phyloP scores from a whole-genome alignment of 2,888 invertebrate genomes.

The Hipparchia semele region DNA sequence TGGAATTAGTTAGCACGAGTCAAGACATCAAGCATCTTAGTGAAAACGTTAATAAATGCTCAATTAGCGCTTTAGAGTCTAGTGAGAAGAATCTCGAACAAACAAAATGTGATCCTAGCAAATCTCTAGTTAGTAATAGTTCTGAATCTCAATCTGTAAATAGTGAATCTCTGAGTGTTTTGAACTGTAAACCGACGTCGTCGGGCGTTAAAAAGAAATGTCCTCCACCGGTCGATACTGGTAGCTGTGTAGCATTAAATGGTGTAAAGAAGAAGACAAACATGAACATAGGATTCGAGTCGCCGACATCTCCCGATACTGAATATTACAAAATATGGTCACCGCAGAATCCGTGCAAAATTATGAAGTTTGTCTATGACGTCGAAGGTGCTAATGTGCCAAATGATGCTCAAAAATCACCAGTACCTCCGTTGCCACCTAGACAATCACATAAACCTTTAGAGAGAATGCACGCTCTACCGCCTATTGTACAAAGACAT shows the following conservation, averaged over 20 bases:
- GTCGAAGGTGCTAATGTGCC: slow-evolving; percentile 75
- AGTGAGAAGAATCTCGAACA: slow-evolving; percentile 72
- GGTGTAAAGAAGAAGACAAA: slow-evolving; percentile 87
- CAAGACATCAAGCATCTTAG: slow-evolving; percentile 77
- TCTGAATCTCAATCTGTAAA: slow-evolving; percentile 74
- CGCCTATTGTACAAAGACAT: slow-evolving; percentile 87
- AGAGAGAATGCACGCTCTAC: slow-evolving; percentile 88
- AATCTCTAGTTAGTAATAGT: slow-evolving; percentile 75
- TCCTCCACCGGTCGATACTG: slow-evolving; percentile 81
- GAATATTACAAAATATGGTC: slow-evolving; percentile 89
- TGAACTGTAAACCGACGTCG: slow-evolving; percentile 67
- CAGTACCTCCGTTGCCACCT: slow-evolving; percentile 88
- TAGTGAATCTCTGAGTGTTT: slow-evolving; percentile 73
- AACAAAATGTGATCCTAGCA: slow-evolving; percentile 77
- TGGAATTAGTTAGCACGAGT: slow-evolving; percentile 71
- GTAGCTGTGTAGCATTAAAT: slow-evolving; percentile 69
- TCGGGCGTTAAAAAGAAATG: slow-evolving; percentile 82
- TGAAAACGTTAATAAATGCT: slow-evolving; percentile 80
- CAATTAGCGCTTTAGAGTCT: slow-evolving; percentile 80
- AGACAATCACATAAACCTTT: slow-evolving; percentile 89
- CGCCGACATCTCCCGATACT: slow-evolving; percentile 82
- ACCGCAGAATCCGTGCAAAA: slow-evolving; percentile 83
- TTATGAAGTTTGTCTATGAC: slow-evolving; percentile 81
- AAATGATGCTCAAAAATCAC: slow-evolving; percentile 84
- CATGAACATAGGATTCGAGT: slow-evolving; percentile 76